Evolutionary conservation across 1,140 invertebrate species (phyloP).

Genomic region (Brachionus angularis): DNA sequence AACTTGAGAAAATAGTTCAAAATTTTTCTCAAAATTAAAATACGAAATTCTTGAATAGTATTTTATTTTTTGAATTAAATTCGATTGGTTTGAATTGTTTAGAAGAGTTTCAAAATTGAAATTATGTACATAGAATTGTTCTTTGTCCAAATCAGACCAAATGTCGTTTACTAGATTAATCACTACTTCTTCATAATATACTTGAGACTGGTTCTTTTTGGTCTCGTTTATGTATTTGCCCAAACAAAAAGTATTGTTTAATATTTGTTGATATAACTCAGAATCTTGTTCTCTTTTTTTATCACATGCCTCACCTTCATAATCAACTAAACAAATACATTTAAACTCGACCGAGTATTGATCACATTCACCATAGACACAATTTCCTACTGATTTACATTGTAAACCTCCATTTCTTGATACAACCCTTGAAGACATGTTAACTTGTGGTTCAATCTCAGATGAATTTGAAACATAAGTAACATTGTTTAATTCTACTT

Average conservation of each 20-base stretch:
- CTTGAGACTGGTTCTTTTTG: background rate
- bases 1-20: background rate
- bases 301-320: slow-evolving; percentile 17
- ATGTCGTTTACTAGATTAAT: slow-evolving; percentile 4
- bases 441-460: no score
- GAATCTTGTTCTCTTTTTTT: background rate
- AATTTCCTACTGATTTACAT: slow-evolving; percentile 5
- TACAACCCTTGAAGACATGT: no score
- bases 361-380: slow-evolving; percentile 19
- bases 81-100: background rate
- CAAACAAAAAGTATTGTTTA: background rate
- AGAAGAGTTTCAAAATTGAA: no score
- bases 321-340: background rate
- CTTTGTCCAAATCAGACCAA: slow-evolving; percentile 5
- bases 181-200: background rate
- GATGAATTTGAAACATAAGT: no score
- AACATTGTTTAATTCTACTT: no score
- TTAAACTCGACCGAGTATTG: background rate
- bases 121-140: background rate
- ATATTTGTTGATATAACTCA: background rate
- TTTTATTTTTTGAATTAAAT: slow-evolving; percentile 6
- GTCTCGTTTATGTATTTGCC: background rate
- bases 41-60: background rate
- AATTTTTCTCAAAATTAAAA: background rate
- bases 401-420: no score